Conservation (phyloP, 2,888 invertebrate species). For the Hirtodrosophila cameraria region DNA sequence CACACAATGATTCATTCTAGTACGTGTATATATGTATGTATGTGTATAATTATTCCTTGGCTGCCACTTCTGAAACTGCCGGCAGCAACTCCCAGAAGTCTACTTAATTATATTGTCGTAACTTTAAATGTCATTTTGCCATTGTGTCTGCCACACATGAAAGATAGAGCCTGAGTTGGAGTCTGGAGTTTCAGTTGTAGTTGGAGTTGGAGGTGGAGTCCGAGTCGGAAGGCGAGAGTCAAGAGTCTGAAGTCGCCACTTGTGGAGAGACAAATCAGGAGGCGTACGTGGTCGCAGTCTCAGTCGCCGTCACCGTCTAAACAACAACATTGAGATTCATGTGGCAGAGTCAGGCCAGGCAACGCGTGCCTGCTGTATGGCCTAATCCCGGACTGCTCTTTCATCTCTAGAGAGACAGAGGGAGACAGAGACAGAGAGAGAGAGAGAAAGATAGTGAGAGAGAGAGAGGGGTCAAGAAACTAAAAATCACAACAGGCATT, state of each 20-base stretch:
- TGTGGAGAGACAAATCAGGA: conserved; percentile 63
- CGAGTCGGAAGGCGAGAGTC: neutral
- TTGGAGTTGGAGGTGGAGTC: neutral
- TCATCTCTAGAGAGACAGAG: conserved; percentile 34
- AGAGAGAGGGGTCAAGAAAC: conserved; percentile 63
- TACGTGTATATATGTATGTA: conserved; percentile 5
- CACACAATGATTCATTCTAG: neutral
- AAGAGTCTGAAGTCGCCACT: conserved; percentile 19
- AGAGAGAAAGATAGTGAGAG: neutral
- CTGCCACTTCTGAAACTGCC: conserved; percentile 30
- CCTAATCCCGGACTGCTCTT: conserved; percentile 63
- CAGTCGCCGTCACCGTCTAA: conserved; percentile 24
- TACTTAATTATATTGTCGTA: conserved; percentile 81
- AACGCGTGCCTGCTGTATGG: conserved; percentile 57
- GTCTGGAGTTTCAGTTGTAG: neutral
- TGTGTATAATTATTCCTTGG: conserved; percentile 71
- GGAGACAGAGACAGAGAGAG: neutral
- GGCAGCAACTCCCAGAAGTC: conserved; percentile 69
- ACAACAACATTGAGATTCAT: conserved; percentile 74
- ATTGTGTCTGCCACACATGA: conserved; percentile 60
- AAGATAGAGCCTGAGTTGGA: conserved; percentile 2
- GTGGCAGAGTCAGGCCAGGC: conserved; percentile 50
- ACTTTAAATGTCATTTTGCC: conserved; percentile 79
- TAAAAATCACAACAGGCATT: conserved; percentile 71
- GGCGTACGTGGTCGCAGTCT: conserved; percentile 47